These are phyloP conservation scores for Tethea ocularis DNA, from an alignment of 2,888 invertebrate species.

Conservation along the genomic window DNA sequence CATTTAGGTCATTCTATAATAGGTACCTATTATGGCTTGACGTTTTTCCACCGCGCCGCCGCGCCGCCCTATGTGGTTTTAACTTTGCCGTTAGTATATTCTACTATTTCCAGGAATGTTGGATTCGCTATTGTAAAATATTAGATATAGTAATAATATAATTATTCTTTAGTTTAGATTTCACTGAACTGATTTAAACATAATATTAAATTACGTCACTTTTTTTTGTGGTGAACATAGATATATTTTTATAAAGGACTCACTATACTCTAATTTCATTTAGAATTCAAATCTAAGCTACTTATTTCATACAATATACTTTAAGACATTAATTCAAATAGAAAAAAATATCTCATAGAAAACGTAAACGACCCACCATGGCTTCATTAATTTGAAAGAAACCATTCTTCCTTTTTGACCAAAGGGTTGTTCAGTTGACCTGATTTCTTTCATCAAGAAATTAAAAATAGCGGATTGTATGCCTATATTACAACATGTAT, in stretches of 20 bases:
- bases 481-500: conserved; percentile 3
- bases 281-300: too few species aligned
- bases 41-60: too few species aligned
- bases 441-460: conserved; percentile 23
- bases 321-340: background rate
- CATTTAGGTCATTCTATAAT: conserved; percentile 74
- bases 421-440: conserved; percentile 30
- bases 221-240: background rate
- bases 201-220: too few species aligned
- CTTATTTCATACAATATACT: background rate
- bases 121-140: background rate
- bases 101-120: background rate
- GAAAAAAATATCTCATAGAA: background rate
- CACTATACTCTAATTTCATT: too few species aligned
- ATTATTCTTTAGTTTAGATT: too few species aligned
- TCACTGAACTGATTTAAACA: too few species aligned
- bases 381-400: conserved; percentile 21
- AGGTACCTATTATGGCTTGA: conserved; percentile 46
- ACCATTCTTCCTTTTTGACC: conserved; percentile 23
- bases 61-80: conserved; percentile 14
- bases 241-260: background rate
- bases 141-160: too few species aligned
- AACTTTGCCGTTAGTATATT: background rate
- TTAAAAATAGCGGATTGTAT: conserved; percentile 8
- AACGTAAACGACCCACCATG: conserved; percentile 6